Percentiles rank a stretch among this genome's conserved stretches.
Evolutionary conservation across 2,113 vertebrate species (phyloP).

Genomic region (Mesembrinibis cayennensis): DNA sequence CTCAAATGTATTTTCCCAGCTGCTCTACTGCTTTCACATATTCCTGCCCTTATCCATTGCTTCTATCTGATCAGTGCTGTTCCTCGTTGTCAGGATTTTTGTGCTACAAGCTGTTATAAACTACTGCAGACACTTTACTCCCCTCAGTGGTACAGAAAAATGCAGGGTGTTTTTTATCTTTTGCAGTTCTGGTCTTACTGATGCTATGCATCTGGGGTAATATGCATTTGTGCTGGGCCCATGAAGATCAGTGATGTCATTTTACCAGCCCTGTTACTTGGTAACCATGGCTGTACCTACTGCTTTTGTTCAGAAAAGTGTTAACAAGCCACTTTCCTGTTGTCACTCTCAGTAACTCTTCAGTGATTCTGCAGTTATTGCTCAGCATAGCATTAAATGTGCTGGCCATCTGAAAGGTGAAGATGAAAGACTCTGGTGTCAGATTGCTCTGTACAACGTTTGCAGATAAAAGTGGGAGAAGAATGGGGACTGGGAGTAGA

Average conservation of each 20-base stretch:
- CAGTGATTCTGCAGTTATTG: neutral
- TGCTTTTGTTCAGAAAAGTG: neutral
- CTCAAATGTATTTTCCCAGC: neutral
- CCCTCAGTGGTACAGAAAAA: neutral
- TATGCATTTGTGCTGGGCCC: neutral
- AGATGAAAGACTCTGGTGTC: neutral
- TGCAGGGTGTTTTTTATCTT: neutral
- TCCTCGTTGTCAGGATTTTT: neutral
- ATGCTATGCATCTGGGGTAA: neutral
- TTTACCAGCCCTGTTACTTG: neutral
- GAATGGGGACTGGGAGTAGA: neutral
- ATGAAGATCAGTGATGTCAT: neutral
- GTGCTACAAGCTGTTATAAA: neutral
- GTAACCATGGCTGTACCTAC: neutral
- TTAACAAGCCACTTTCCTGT: neutral
- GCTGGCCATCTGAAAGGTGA: neutral
- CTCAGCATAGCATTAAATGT: neutral
- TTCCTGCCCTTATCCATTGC: neutral
- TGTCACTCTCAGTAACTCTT: neutral
- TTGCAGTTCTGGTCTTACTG: neutral
- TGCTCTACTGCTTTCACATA: neutral
- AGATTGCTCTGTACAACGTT: neutral
- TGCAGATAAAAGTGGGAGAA: neutral
- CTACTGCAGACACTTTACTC: neutral
- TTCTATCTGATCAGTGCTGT: neutral